Evolutionary conservation across 1,140 invertebrate genomes (phyloP), one percentile per base, ranked within the genome.

Genomic region (Drosophila orosa): DNA sequence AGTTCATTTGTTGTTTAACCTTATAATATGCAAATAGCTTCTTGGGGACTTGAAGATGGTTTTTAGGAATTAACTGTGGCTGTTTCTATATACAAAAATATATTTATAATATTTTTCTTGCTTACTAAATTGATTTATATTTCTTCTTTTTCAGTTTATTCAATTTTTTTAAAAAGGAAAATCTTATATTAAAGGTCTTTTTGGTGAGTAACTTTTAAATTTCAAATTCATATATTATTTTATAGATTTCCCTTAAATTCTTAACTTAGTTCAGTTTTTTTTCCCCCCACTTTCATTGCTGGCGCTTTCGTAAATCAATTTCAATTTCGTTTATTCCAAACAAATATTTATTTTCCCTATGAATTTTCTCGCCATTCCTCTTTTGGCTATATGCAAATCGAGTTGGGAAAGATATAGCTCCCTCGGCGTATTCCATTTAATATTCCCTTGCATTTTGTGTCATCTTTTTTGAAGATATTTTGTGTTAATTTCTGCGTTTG

Each of bases 331-430:
- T 57, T 59, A 58, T 58, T 10, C 10, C 12, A 39, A 40, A 60
- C 61, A 60, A 63, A 68, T 76, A 77, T 68, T 76, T 77, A 61
- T 56, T 68, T 77, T 75, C 50, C 47, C 19, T 50, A 39, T 76
- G 61, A 44, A 39, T 42, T 60, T 60, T 60, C 15, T 9, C 13
- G 19, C 12, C 19, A 19, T 39, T 60, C n/a, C 27, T 17, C 22
- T 44, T 29, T 19, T 24, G 10, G 55, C 5, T 12, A 22, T 29
- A 77, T 77, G 52, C 72, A 77, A 75, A 74, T 75, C 33, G 52
- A 58, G 55, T 56, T 37, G 54, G 1, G 1, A 13, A 22, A 60
- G 33, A 62, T 56, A 56, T 39, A 39, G 19, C 19, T 12, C 29
- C 31, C 8, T 33, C 19, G 54, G 12, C 33, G 35, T 59, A 63